Conservation (phyloP, 2,113 vertebrate genomes). For the Gasterosteus aculeatus region DNA sequence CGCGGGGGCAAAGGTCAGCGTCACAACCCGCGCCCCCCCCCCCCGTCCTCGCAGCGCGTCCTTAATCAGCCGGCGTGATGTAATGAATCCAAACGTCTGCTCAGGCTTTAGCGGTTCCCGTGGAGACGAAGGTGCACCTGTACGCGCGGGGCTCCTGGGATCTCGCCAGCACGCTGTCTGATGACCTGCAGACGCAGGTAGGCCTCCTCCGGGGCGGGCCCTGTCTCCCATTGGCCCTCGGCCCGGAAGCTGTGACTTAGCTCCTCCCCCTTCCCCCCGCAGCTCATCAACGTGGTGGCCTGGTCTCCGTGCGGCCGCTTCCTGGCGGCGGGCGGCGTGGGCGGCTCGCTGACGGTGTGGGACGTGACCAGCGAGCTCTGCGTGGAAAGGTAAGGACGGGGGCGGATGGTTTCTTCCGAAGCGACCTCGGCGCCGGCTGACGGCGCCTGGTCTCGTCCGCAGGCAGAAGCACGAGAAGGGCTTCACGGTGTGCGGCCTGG, state of each 20-base stretch:
- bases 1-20: slow-evolving; percentile 83
- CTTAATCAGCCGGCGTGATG: no score
- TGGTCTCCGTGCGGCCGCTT: slow-evolving; percentile 93
- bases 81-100: neutral
- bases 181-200: slow-evolving; percentile 87
- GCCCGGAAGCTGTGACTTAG: no score
- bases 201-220: neutral
- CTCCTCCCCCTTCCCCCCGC: neutral
- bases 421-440: neutral
- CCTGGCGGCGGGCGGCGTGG: slow-evolving; percentile 88
- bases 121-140: slow-evolving; percentile 86
- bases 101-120: slow-evolving; percentile 93
- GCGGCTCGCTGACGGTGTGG: slow-evolving; percentile 88
- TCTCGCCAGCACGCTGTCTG: slow-evolving; percentile 80
- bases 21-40: rapidly evolving
- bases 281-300: slow-evolving; percentile 89
- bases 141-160: slow-evolving; percentile 90
- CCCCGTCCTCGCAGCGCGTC: neutral
- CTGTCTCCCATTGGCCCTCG: no score
- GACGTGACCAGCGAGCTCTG: slow-evolving; percentile 85
- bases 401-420: neutral
- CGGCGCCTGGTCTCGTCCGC: slow-evolving; percentile 35
- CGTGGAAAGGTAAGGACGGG: slow-evolving; percentile 86
- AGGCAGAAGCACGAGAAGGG: slow-evolving; percentile 95
- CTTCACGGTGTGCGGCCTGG: slow-evolving; percentile 89